Evolutionary conservation across 2,888 invertebrate species (phyloP).

Genomic region (Latheticus oryzae): DNA sequence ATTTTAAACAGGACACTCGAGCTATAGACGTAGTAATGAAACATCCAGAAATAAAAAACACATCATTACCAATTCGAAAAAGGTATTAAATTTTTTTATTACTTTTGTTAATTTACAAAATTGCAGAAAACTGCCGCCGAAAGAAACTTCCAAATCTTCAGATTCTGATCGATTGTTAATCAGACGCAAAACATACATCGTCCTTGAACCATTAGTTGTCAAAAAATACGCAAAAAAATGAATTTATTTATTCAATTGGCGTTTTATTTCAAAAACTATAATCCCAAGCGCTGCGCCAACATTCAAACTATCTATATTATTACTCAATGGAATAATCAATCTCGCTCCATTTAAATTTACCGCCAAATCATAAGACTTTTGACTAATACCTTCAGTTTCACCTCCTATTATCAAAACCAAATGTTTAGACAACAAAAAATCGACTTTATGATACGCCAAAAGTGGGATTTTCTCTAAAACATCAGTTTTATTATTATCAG

Average conservation of each 20-base stretch:
- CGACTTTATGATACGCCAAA: conserved; percentile 73
- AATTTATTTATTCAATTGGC: conserved; percentile 67
- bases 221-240: conserved; percentile 21
- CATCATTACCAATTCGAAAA: conserved; percentile 14
- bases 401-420: conserved; percentile 85
- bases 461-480: conserved; percentile 66
- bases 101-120: neutral
- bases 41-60: too few species aligned
- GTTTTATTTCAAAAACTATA: conserved; percentile 85
- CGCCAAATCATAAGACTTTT: conserved; percentile 76
- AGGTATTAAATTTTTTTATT: conserved; percentile 7
- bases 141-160: conserved; percentile 14
- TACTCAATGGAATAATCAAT: conserved; percentile 82
- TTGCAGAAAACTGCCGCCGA: conserved; percentile 20
- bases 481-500: conserved; percentile 69
- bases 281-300: conserved; percentile 85
- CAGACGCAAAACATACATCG: conserved; percentile 32
- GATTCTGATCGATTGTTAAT: conserved; percentile 9
- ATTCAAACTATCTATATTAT: conserved; percentile 86
- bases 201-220: conserved; percentile 27
- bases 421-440: conserved; percentile 69
- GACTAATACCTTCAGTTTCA: conserved; percentile 89
- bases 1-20: conserved; percentile 13
- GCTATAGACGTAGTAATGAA: conserved; percentile 8
- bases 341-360: conserved; percentile 71